Conservation (phyloP, 23 tunicate species). For the Trididemnum nubilum region DNA sequence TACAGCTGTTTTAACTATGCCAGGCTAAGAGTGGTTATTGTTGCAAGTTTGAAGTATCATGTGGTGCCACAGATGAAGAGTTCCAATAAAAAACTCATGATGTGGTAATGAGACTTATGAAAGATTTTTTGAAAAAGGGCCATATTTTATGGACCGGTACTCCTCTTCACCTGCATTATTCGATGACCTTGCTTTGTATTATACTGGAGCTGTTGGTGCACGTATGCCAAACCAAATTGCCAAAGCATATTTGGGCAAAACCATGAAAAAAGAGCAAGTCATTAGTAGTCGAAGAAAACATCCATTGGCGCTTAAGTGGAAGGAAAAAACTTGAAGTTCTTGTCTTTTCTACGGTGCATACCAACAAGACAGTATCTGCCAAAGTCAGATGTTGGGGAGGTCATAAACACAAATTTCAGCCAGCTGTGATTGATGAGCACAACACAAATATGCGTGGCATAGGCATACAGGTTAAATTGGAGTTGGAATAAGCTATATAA, state of each 20-base stretch:
- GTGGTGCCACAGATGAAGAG: background rate
- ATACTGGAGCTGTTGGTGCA: constrained; percentile 8
- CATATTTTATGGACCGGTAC: constrained; percentile 37
- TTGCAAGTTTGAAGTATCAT: background rate
- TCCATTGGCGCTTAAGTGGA: constrained; percentile 24
- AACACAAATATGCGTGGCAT: background rate
- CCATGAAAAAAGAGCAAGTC: background rate
- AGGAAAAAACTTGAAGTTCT: constrained; percentile 24
- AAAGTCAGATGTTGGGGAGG: background rate
- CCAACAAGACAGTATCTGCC: background rate
- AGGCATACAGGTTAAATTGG: too few relatives aligned
- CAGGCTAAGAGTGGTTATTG: background rate
- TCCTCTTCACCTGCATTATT: constrained; percentile 7
- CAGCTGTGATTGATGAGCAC: background rate
- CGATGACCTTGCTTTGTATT: background rate
- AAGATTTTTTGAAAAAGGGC: constrained; percentile 3
- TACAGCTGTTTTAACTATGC: background rate
- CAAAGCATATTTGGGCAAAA: background rate
- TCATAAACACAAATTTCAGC: background rate
- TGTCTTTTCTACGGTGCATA: constrained; percentile 25
- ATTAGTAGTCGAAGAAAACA: background rate
- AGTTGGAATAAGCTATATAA: too few relatives aligned
- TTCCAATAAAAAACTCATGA: background rate
- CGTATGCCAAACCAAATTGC: constrained; percentile 4
- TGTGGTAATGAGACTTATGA: background rate